Evolutionary conservation across 2,888 invertebrate genomes (phyloP), one percentile per base, ranked within the genome.

Genomic region (Drosophila picticornis): DNA sequence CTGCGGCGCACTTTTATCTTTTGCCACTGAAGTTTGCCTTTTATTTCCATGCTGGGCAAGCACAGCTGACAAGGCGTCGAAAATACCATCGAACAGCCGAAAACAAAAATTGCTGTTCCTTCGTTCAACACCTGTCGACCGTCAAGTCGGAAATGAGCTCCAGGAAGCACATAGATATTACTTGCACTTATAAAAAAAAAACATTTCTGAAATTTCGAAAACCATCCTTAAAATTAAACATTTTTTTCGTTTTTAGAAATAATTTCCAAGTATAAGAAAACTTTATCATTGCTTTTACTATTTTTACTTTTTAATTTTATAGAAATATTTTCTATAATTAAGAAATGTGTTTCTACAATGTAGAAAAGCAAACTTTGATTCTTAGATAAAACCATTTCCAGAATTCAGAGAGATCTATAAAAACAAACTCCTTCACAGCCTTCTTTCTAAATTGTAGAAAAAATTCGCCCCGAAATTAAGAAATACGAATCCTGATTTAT

Each of bases 81-180:
- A 43, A 53, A 32, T 38, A 19, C 43, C 25, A 36, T 36, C 46
- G 25, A 55, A 16, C 19, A 40, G n/a, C 53, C 63, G 16, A 27
- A 36, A 52, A 16, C 19, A 25, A 52, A 58, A 38, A 27, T 38
- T 4, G 16, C 38, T 29, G 27, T 36, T 55, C 34, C 34, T 55
- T 27, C 71, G 62, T 59, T 72, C 83, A 84, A 84, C 90, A 90
- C 85, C 90, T 89, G 85, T 77, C 88, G 68, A 75, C 69, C 43
- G 59, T 62, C 57, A 53, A 70, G 64, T 72, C 60, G 72, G 64
- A 80, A 70, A 60, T 40, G 58, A 34, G 46, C 53, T 55, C 48
- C 67, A 69, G 32, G 25, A 25, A 53, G 60, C 55, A 55, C 40
- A 70, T 70, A 50, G 31, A 61, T 60, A 56, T 48, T 56, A 9